These are phyloP conservation scores for Magallana ariakensis DNA, from an alignment of 1,140 invertebrate genomes.

Conservation along the genomic window DNA sequence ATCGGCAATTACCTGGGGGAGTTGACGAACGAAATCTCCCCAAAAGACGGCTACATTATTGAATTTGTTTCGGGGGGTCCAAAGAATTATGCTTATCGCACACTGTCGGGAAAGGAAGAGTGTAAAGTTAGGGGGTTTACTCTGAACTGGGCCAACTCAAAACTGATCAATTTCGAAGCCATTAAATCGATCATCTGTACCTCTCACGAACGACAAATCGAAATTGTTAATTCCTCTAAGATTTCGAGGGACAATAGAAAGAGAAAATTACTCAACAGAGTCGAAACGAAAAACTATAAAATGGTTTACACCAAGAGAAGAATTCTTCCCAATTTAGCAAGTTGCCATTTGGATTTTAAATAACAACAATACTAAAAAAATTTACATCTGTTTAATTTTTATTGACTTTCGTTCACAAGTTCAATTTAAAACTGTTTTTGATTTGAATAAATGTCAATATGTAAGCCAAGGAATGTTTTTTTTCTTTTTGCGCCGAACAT, in stretches of 20 bases:
- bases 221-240: conserved; percentile 47
- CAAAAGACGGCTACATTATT: conserved; percentile 39
- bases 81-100: conserved; percentile 43
- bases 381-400: conserved; percentile 37
- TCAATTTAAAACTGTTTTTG: too few relatives aligned
- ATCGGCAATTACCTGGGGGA: conserved; percentile 48
- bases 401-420: too few relatives aligned
- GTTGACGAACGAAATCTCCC: conserved; percentile 42
- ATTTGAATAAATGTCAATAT: conserved; percentile 5
- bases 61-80: conserved; percentile 46
- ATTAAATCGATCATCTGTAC: conserved; percentile 47
- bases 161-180: conserved; percentile 46
- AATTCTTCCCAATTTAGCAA: conserved; percentile 44
- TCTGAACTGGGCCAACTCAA: conserved; percentile 38
- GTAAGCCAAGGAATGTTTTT: conserved; percentile 37
- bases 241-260: conserved; percentile 44
- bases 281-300: conserved; percentile 50
- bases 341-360: conserved; percentile 45
- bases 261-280: conserved; percentile 39
- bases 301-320: conserved; percentile 52
- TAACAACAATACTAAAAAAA: conserved; percentile 20
- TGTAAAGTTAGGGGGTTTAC: conserved; percentile 47
- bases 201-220: conserved; percentile 29
- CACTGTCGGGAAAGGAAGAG: conserved; percentile 14
- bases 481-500: conserved; percentile 1